phyloP scores from a whole-genome alignment of 2,797 vertebrate species.

The Chrosomus eos region DNA sequence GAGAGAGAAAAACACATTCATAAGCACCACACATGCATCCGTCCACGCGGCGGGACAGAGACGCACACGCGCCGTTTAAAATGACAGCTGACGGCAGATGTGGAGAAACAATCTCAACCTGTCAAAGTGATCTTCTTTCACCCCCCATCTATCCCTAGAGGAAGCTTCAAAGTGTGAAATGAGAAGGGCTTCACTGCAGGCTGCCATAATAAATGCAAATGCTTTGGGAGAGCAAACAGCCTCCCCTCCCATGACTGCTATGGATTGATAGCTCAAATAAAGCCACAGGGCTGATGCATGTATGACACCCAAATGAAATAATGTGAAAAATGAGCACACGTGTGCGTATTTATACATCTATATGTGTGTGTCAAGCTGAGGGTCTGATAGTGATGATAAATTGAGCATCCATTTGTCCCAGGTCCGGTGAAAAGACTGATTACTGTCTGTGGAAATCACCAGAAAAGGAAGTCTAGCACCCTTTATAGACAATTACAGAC shows the following conservation, averaged over 20 bases:
- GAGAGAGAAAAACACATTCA: constrained; percentile 21
- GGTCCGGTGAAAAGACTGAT: constrained; percentile 13
- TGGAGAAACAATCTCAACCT: constrained; percentile 62
- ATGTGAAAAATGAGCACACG: constrained; percentile 34
- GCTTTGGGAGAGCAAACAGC: constrained; percentile 63
- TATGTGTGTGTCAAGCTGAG: constrained; percentile 19
- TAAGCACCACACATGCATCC: constrained; percentile 29
- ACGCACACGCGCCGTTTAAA: not conserved
- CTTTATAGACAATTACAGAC: constrained; percentile 19
- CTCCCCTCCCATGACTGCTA: constrained; percentile 49
- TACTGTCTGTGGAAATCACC: constrained; percentile 23
- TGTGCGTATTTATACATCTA: not conserved
- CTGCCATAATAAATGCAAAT: constrained; percentile 42
- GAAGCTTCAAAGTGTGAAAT: constrained; percentile 69
- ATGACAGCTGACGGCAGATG: constrained; percentile 57
- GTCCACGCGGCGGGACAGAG: constrained; percentile 1
- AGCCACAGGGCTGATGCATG: constrained; percentile 51
- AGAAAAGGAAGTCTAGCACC: constrained; percentile 6
- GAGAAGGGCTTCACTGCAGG: constrained; percentile 50
- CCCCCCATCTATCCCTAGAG: constrained; percentile 7
- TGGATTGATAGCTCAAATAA: constrained; percentile 48
- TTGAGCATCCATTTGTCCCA: constrained; percentile 17
- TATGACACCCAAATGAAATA: constrained; percentile 61
- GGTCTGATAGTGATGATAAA: constrained; percentile 24
- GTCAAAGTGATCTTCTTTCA: constrained; percentile 52